Conservation (phyloP, 1,140 invertebrate species). For the Diorhabda elongata region DNA sequence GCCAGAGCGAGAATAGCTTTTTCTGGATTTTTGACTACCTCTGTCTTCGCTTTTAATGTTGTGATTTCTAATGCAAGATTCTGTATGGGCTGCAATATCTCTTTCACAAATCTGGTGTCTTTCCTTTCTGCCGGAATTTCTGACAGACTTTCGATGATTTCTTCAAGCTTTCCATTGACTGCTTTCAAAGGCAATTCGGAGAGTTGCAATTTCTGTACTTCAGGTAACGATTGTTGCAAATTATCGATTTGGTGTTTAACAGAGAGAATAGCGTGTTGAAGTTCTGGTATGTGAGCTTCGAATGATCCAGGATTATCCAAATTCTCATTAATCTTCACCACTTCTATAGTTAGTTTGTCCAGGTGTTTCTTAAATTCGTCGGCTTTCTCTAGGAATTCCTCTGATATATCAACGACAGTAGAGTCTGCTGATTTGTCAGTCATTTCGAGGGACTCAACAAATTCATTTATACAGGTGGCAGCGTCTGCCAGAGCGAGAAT, state of each 20-base stretch:
- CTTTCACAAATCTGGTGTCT: background rate
- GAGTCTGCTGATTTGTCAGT: background rate
- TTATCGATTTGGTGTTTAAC: background rate
- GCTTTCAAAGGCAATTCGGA: background rate
- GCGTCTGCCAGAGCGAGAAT: background rate
- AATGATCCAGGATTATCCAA: slow-evolving; percentile 18
- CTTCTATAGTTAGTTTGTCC: slow-evolving; percentile 15
- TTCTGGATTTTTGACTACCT: background rate
- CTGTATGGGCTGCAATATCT: background rate
- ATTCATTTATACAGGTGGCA: background rate
- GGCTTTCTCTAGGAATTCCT: background rate
- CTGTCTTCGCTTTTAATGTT: background rate
- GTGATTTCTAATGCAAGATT: background rate
- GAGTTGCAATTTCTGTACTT: slow-evolving; percentile 8
- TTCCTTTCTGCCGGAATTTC: background rate
- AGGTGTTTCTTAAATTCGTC: background rate
- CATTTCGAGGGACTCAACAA: background rate
- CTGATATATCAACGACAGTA: background rate
- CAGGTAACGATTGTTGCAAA: slow-evolving; percentile 3
- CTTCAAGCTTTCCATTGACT: background rate
- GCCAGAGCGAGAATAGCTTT: background rate
- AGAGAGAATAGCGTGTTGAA: slow-evolving; percentile 15
- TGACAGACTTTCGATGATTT: slow-evolving; percentile 14
- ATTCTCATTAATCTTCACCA: slow-evolving; percentile 17
- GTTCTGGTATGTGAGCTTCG: slow-evolving; percentile 22